A percentile compares a stretch with the other conserved stretches of the same genome.
phyloP scores from a whole-genome alignment of 2,797 vertebrate species.

The Neostethus bicornis region DNA sequence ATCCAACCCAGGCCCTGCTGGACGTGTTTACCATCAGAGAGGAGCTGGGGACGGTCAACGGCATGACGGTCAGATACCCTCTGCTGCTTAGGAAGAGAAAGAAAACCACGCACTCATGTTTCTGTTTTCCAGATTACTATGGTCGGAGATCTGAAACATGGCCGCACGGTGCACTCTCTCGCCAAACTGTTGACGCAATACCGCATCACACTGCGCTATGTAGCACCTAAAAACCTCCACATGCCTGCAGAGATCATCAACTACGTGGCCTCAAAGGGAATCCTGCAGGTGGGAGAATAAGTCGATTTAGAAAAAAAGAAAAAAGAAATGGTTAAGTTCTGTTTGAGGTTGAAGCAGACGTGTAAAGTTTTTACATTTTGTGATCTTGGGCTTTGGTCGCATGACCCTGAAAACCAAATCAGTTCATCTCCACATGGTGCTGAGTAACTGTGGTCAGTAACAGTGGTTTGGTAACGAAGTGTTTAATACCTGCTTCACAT shows the following conservation, averaged over 20 bases:
- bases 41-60: constrained; percentile 96
- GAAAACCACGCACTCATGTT: not conserved
- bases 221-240: constrained; percentile 88
- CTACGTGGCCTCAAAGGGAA: constrained; percentile 91
- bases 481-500: too few relatives aligned
- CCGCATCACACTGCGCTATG: constrained; percentile 92
- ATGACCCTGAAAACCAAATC: too few relatives aligned
- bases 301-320: too few relatives aligned
- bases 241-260: constrained; percentile 89
- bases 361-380: too few relatives aligned
- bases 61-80: constrained; percentile 88
- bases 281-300: constrained; percentile 92
- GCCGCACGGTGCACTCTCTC: constrained; percentile 94
- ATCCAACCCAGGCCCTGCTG: constrained; percentile 94
- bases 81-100: not conserved
- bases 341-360: too few relatives aligned
- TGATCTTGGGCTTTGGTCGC: too few relatives aligned
- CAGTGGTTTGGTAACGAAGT: too few relatives aligned
- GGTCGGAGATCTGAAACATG: constrained; percentile 97
- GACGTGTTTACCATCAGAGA: constrained; percentile 98
- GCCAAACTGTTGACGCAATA: constrained; percentile 95
- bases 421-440: too few relatives aligned
- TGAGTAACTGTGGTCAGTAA: too few relatives aligned
- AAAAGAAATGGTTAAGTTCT: too few relatives aligned
- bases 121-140: constrained; percentile 87